Base-by-base conservation (phyloP, 2,113 vertebrate genomes). In the Amblyornis subalaris region DNA sequence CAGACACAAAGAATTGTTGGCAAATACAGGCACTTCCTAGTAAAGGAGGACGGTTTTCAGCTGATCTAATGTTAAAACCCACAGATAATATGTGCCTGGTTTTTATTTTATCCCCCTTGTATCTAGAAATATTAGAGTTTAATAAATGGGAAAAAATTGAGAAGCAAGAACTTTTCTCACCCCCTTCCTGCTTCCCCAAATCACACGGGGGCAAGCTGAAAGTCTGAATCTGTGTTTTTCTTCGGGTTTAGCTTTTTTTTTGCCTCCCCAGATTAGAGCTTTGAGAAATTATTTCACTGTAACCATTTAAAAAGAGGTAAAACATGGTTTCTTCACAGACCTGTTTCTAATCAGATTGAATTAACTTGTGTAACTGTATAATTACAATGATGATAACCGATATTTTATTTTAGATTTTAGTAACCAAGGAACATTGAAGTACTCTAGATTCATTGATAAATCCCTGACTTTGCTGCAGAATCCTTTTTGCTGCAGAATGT, bases 1-100 rank as follows among this genome's bases (percentile, higher is more conserved):
- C 97, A 98, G 97, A 97, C 94, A 11, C 51, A 72, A 95, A 96
- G 95, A 97, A 97, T 97, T 96, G 95, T 95, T 97, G 97, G 97
- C 96, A 94, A 96, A 97, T 45, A 83, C 75, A 71, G 67, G 61
- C 19, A 33, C 69, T 96, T 96, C 79, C 88, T 93, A 95, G 91
- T 23, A 72, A 88, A 88, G 90, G 85, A 89, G 94, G 89, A 92
- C 57, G 1, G 47, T 78, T 92, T 94, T 91, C 95, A 95, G 95
- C 92, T 94, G 96, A 96, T 93, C 75, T 85, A 80, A 94, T 21
- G 14, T 74, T 90, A 83, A 93, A 92, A 96, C 54, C 40, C 92
- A 79, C 81, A 61, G 96, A 97, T 95, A 95, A 92, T 61, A 83
- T 67, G 48, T 14, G 51, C 67, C 92, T 96, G 85, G 4, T 90